Evolutionary conservation across 2,888 invertebrate genomes (phyloP), one percentile per base, ranked within the genome.

Genomic region (Gasteruption jaculator): DNA sequence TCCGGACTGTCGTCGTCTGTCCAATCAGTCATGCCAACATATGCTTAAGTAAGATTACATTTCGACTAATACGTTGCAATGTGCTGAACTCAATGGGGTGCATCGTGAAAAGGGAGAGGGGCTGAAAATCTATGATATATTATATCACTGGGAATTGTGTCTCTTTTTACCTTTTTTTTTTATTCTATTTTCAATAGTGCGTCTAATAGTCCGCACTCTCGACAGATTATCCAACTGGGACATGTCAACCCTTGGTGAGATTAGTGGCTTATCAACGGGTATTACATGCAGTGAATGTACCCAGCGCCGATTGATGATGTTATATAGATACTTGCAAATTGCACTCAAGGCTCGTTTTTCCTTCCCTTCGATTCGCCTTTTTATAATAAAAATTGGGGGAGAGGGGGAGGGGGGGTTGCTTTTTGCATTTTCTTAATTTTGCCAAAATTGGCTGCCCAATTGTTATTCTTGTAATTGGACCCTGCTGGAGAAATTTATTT

Each of bases 1-100:
- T 61, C 58, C 50, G 52, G 50, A 54, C 63, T 59, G 60, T 65
- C 60, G 60, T 65, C 60, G 54, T 54, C 56, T 53, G 55, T 50
- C 57, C 63, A 61, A 67, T 67, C 66, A 60, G 64, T 66, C 65
- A 66, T 60, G 58, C 59, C 54, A 59, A 65, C 68, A 68, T 68
- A 68, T 68, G 68, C 63, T 66, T 64, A 62, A 65, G 61, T 61
- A 65, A 68, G 68, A 68, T 68, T 68, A 68, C 67, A 66, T 66
- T 66, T 60, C 62, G 64, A 60, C 58, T 65, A 67, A 67, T 68
- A 58, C 54, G 52, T 40, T 48, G 31, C 43, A 30, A 48, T 42
- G 48, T 43, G 37, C 42, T 35, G 32, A 30, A 35, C 15, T 38
- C 26, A 37, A 25, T 32, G 38, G 10, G 26, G 34, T 29, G 36